Conservation (phyloP, 2,888 invertebrate genomes). For the Branchellion lobata region DNA sequence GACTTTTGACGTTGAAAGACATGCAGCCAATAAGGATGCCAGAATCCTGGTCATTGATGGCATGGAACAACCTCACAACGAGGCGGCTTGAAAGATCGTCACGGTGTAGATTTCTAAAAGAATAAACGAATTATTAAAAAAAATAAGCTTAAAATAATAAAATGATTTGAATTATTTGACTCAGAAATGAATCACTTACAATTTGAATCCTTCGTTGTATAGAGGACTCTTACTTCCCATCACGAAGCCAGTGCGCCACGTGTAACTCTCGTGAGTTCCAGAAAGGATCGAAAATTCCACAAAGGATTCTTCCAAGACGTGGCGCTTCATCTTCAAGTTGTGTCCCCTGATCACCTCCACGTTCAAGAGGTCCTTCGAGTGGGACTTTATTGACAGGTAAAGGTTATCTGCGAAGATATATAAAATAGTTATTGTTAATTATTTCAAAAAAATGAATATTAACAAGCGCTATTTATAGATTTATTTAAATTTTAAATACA, state of each 20-base stretch:
- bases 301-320: not conserved
- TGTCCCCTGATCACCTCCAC: not conserved
- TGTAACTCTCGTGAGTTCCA: not conserved
- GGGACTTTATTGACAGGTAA: not conserved
- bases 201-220: not conserved
- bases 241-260: not conserved
- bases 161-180: not conserved
- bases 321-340: not conserved
- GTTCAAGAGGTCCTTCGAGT: not conserved
- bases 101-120: not conserved
- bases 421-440: too few species aligned
- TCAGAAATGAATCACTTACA: not conserved
- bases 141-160: not conserved
- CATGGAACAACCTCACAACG: not conserved
- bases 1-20: not conserved
- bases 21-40: constrained; percentile 12
- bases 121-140: not conserved
- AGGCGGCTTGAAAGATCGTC: not conserved
- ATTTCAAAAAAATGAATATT: too few species aligned
- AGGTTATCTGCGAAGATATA: not conserved
- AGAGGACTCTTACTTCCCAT: not conserved
- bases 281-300: not conserved
- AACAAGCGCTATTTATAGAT: too few species aligned
- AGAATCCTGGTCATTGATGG: not conserved
- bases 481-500: too few species aligned